Evolutionary conservation across 2,113 vertebrate genomes (phyloP), one percentile per base, ranked within the genome.

Genomic region (Todiramphus chloris): DNA sequence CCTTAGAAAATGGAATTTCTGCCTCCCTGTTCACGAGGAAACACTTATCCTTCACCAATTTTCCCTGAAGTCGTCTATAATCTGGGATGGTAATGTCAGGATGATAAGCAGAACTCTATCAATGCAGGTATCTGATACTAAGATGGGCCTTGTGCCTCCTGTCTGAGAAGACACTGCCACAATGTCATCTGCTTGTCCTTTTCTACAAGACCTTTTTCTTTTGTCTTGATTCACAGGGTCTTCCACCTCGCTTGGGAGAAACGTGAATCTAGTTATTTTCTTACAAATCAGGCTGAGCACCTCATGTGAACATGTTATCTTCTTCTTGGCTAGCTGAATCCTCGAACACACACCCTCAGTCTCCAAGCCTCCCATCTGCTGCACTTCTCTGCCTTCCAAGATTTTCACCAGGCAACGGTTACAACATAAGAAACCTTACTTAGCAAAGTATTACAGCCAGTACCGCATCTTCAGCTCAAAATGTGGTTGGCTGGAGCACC

Each of bases 351-450:
- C 17, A 19, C 39, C 70, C 15, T 11, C 78, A 3, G 69, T 16
- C 82, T 87, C 85, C 94, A 41, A 43, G 79, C 74, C 74, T 90
- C 89, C 95, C 94, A 96, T 96, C 96, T 96, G 94, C 94, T 37
- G 60, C 70, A 31, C 62, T 67, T 82, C 8, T 85, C 53, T 63
- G 70, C 79, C 70, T 93, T 96, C 93, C 96, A 94, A 96, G 89
- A 33, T 77, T 67, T 63, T 24, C 88, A 63, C 62, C 69, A 72
- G 43, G 74, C 69, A 90, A 93, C 78, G 25, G 74, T 16, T 87
- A 44, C 6, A 44, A 17, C 9, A 2, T 1, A 18, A 63, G 56
- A 76, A 89, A 27, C n/a, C 62, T 44, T 18, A 3, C 37, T 79
- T 4, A 27, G 75, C 75, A 11, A 63, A 70, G 75, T 15, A 9